Percentiles rank a stretch among this genome's conserved stretches.
Conservation (phyloP, 1,140 invertebrate genomes). For the Drosophila orosa region DNA sequence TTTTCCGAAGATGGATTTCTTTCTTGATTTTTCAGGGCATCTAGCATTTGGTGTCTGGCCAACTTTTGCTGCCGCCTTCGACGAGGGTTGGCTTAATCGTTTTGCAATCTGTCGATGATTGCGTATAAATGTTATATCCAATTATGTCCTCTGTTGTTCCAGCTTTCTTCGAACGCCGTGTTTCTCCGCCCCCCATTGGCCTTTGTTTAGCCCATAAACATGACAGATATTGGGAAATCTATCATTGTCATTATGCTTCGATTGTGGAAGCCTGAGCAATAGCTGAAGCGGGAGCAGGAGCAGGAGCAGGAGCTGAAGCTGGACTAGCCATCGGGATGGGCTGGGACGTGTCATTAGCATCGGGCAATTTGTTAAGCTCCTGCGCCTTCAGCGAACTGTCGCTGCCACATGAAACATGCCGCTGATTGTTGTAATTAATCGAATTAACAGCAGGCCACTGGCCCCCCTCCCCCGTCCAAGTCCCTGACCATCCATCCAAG, state of each 20-base stretch:
- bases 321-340: neutral
- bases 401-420: slow-evolving; percentile 78
- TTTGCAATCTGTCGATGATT: slow-evolving; percentile 84
- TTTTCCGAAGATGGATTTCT: too few species aligned
- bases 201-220: slow-evolving; percentile 77
- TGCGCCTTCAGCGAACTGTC: slow-evolving; percentile 38
- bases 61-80: slow-evolving; percentile 33
- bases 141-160: slow-evolving; percentile 61
- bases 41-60: neutral
- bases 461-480: neutral
- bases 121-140: slow-evolving; percentile 83
- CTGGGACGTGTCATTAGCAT: slow-evolving; percentile 66
- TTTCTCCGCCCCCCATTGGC: slow-evolving; percentile 7
- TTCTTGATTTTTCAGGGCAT: slow-evolving; percentile 6
- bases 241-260: slow-evolving; percentile 84
- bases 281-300: neutral
- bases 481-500: neutral
- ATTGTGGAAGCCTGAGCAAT: slow-evolving; percentile 57
- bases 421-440: slow-evolving; percentile 84
- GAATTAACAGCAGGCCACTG: slow-evolving; percentile 79
- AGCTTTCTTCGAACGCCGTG: slow-evolving; percentile 9
- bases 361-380: slow-evolving; percentile 72
- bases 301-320: neutral
- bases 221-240: slow-evolving; percentile 84
- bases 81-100: slow-evolving; percentile 80